These are phyloP conservation scores for Tachysurus fulvidraco DNA, from an alignment of 2,113 vertebrate genomes.

Conservation along the genomic window DNA sequence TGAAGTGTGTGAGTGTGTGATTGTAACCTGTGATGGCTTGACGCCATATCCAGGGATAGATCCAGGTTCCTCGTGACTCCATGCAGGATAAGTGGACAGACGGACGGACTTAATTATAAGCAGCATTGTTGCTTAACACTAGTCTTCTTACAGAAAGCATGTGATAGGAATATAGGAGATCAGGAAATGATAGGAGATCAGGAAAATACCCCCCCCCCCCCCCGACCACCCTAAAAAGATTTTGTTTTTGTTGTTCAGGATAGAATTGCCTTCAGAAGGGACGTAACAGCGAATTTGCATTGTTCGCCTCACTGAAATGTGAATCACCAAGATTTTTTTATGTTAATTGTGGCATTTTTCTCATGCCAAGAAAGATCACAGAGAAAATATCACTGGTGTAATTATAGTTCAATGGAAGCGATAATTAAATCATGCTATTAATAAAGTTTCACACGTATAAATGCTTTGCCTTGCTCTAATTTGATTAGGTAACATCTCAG, in stretches of 20 bases:
- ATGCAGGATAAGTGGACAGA: no score
- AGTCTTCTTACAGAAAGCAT: not conserved
- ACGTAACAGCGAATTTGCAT: not conserved
- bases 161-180: no score
- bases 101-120: not conserved
- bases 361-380: slow-evolving; percentile 1
- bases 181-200: no score
- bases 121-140: not conserved
- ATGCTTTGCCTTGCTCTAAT: slow-evolving; percentile 22
- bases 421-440: slow-evolving; percentile 43
- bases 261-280: not conserved
- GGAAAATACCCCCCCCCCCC: no score
- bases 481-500: slow-evolving; percentile 40
- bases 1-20: no score
- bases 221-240: no score
- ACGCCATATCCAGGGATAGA: no score
- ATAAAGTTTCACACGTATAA: slow-evolving; percentile 29
- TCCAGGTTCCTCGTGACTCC: no score
- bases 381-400: slow-evolving; percentile 10
- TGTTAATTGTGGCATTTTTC: slow-evolving; percentile 12
- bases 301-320: not conserved
- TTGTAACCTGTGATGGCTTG: no score
- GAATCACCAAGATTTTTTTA: not conserved
- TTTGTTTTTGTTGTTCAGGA: not conserved
- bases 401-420: slow-evolving; percentile 30